Percentiles rank a stretch among this genome's conserved stretches.
Evolutionary conservation across 1,140 invertebrate genomes (phyloP).

Genomic region (Cherax destructor): DNA sequence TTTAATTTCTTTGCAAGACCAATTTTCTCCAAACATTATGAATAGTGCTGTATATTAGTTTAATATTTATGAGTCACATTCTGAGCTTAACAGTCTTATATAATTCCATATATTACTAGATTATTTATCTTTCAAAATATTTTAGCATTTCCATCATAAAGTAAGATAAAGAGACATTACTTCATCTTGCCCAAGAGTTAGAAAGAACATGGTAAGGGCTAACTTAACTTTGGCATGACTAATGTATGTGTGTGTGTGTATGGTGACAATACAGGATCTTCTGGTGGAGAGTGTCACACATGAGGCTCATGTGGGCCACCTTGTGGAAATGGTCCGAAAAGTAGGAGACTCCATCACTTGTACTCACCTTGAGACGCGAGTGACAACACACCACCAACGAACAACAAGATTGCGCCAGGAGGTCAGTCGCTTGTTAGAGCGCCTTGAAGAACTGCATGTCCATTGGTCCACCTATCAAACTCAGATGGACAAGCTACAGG

Average conservation of each 20-base stretch:
- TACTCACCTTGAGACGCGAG: conserved; percentile 64
- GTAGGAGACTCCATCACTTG: conserved; percentile 66
- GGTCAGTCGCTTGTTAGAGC: conserved; percentile 56
- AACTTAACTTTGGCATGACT: conserved; percentile 36
- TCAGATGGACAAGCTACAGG: conserved; percentile 71
- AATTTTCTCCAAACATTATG: neutral
- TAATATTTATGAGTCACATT: neutral
- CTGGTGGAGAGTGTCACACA: conserved; percentile 71
- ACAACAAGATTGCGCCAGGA: conserved; percentile 58
- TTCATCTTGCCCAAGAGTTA: neutral
- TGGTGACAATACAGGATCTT: conserved; percentile 62
- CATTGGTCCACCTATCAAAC: conserved; percentile 70
- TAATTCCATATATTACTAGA: neutral
- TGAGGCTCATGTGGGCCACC: conserved; percentile 70
- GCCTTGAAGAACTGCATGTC: conserved; percentile 71
- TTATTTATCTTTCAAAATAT: neutral
- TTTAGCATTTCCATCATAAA: neutral
- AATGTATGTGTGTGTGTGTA: conserved; percentile 46
- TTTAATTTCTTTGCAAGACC: neutral
- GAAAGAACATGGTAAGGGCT: neutral
- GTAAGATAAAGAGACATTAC: neutral
- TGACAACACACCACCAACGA: conserved; percentile 61
- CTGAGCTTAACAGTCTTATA: neutral
- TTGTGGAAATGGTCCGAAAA: conserved; percentile 67
- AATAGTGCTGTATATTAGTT: neutral